phyloP scores from a whole-genome alignment of 1,140 invertebrate genomes.

The Metopolophium dirhodum region DNA sequence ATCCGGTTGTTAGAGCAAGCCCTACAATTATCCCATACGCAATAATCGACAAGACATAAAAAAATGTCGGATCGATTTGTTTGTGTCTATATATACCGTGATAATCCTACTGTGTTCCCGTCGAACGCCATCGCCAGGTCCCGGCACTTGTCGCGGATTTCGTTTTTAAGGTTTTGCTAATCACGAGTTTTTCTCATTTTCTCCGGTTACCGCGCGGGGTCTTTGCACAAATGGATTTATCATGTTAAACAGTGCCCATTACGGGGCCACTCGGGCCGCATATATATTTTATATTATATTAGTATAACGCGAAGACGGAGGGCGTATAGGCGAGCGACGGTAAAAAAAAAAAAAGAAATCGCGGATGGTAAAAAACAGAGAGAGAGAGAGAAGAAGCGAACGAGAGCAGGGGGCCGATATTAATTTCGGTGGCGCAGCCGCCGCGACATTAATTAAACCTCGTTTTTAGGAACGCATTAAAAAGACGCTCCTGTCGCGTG shows the following conservation, averaged over 20 bases:
- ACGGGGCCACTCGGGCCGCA: constrained; percentile 41
- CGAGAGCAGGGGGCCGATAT: constrained; percentile 43
- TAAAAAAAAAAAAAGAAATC: constrained; percentile 25
- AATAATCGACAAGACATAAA: not conserved
- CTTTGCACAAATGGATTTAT: constrained; percentile 52
- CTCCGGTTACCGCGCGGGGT: not conserved
- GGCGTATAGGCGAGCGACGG: no score
- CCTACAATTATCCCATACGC: not conserved
- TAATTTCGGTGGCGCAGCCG: constrained; percentile 53
- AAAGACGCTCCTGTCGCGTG: constrained; percentile 56
- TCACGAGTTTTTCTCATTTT: constrained; percentile 53
- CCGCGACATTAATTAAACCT: constrained; percentile 57
- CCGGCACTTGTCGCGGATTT: constrained; percentile 32
- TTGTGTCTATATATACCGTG: not conserved
- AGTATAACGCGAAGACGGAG: constrained; percentile 17
- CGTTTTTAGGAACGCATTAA: constrained; percentile 57
- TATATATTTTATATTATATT: constrained; percentile 20
- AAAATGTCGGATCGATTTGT: not conserved
- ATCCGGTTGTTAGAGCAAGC: not conserved
- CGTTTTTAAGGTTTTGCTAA: constrained; percentile 46
- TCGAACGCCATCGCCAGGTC: not conserved
- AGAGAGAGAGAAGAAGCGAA: constrained; percentile 13
- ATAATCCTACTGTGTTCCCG: not conserved
- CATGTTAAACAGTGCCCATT: constrained; percentile 57
- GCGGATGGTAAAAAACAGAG: not conserved